phyloP scores from a whole-genome alignment of 2,113 vertebrate genomes.

The Crotalus tigris region DNA sequence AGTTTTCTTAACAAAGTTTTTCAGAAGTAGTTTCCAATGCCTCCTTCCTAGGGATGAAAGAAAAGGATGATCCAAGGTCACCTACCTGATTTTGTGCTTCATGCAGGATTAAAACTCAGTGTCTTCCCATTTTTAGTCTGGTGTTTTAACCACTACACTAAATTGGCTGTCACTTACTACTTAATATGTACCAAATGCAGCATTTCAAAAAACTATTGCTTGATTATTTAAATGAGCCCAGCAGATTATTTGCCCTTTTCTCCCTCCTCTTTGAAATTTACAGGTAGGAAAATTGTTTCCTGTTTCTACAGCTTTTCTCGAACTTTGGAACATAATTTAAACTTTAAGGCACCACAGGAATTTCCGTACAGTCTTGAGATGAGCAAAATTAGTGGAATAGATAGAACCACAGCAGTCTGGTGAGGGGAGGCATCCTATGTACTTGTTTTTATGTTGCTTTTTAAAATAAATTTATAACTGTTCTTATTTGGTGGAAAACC shows the following conservation, averaged over 20 bases:
- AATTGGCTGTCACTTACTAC: neutral
- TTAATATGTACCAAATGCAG: neutral
- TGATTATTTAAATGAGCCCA: neutral
- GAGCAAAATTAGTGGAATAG: neutral
- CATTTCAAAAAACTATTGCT: neutral
- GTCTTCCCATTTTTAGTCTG: too few relatives aligned
- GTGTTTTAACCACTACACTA: neutral
- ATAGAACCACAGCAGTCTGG: neutral
- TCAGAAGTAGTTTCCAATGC: too few relatives aligned
- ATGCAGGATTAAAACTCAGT: too few relatives aligned
- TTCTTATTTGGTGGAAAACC: neutral
- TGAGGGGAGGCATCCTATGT: neutral
- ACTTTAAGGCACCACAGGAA: neutral
- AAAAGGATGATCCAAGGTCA: too few relatives aligned
- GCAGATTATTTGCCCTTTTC: neutral
- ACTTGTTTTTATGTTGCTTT: neutral
- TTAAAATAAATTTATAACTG: neutral
- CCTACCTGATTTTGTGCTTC: too few relatives aligned
- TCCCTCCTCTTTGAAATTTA: neutral
- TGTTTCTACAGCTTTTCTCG: neutral
- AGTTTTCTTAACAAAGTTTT: too few relatives aligned
- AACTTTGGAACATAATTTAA: neutral
- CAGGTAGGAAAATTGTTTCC: neutral
- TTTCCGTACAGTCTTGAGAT: neutral
- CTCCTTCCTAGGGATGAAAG: too few relatives aligned